phyloP scores from a whole-genome alignment of 2,113 vertebrate genomes.

The Eidolon helvum region DNA sequence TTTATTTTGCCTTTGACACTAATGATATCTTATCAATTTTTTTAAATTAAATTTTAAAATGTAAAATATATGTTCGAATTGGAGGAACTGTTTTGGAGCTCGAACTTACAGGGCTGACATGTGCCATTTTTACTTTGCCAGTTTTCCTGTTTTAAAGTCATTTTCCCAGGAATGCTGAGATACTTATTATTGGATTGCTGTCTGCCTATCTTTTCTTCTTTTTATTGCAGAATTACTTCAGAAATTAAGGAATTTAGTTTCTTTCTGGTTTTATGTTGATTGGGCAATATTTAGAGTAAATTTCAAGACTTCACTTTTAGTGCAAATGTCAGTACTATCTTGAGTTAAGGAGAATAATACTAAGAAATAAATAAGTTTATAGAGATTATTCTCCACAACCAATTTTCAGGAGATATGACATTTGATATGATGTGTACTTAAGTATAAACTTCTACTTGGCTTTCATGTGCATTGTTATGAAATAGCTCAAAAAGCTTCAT shows the following conservation, averaged over 20 bases:
- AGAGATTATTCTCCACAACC: slow-evolving; percentile 65
- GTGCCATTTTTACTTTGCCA: background rate
- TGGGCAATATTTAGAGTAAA: slow-evolving; percentile 62
- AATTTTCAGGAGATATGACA: slow-evolving; percentile 73
- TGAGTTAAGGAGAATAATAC: slow-evolving; percentile 49
- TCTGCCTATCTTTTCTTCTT: background rate
- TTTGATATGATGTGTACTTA: slow-evolving; percentile 68
- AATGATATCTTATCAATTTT: background rate
- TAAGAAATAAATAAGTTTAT: slow-evolving; percentile 73
- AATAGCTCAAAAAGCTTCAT: slow-evolving; percentile 38
- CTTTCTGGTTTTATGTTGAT: slow-evolving; percentile 50
- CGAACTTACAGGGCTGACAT: background rate
- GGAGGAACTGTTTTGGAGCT: background rate
- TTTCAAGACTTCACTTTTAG: slow-evolving; percentile 61
- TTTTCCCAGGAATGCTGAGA: background rate
- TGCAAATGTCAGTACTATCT: slow-evolving; percentile 73
- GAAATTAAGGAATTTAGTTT: slow-evolving; percentile 59
- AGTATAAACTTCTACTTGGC: slow-evolving; percentile 44
- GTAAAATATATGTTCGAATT: background rate
- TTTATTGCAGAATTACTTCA: slow-evolving; percentile 32
- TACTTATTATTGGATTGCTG: background rate
- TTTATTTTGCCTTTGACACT: background rate
- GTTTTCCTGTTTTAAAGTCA: background rate
- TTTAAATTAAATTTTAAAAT: background rate
- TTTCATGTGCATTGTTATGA: slow-evolving; percentile 50